phyloP scores from a whole-genome alignment of 37 sponge, comb jelly and placozoan species.

The Cladorhizidae sp. region DNA sequence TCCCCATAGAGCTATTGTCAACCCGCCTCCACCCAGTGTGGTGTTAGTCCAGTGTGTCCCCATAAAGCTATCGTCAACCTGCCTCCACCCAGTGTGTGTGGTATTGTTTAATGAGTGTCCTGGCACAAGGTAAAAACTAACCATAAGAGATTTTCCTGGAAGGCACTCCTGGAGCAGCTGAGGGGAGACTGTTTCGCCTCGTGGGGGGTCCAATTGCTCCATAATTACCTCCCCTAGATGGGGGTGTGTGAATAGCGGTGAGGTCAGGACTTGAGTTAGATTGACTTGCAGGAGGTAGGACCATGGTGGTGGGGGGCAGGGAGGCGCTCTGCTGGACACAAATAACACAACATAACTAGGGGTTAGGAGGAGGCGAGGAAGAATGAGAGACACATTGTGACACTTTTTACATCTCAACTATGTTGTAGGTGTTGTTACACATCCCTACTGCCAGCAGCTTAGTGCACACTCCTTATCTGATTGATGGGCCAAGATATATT shows the following conservation, averaged over 20 bases:
- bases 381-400: too few species aligned
- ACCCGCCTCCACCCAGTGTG: too few species aligned
- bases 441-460: too few species aligned
- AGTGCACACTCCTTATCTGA: too few species aligned
- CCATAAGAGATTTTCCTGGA: constrained; percentile 5
- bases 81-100: neutral
- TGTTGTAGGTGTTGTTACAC: too few species aligned
- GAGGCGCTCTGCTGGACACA: neutral
- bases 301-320: neutral
- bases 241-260: neutral
- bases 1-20: too few species aligned
- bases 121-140: constrained; percentile 15
- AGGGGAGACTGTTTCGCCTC: constrained; percentile 18
- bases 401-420: too few species aligned
- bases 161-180: neutral
- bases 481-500: too few species aligned
- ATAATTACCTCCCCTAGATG: constrained; percentile 18
- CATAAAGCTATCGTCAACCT: neutral
- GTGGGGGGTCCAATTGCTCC: constrained; percentile 40
- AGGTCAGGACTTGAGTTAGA: neutral
- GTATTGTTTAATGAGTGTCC: neutral
- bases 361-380: too few species aligned
- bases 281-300: neutral
- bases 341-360: too few species aligned
- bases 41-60: too few species aligned